Evolutionary conservation across 2,113 vertebrate species (phyloP), one percentile per base, ranked within the genome.

Genomic region (Willisornis vidua): DNA sequence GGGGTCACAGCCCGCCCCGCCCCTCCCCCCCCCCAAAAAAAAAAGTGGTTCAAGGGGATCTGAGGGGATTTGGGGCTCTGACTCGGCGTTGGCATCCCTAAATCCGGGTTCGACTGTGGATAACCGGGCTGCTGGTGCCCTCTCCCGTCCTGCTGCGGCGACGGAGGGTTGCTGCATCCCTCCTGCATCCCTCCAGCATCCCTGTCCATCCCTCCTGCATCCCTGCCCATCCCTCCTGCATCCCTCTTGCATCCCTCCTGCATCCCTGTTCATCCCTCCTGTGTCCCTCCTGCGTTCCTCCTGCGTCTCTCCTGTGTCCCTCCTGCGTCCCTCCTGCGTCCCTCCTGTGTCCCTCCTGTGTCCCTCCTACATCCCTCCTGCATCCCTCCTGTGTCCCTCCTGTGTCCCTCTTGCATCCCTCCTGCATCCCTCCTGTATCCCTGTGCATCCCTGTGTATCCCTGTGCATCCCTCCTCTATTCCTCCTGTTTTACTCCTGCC

Each of bases 101-200:
- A 33, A 35, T 2, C 23, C 4, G 16, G 11, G 0, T 54, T 19
- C 2, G 13, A 7, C 8, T 6, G 67, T 1, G 9, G 39, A 95
- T 89, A 39, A 5, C 7, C 7, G 39, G 73, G 73, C 39, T 72
- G 67, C 61, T 85, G 91, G 66, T 94, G 96, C 96, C 93, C 96
- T 63, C 97, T 97, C 67, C 61, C 29, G 96, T 65, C 31, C 6
- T 19, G 65, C 41, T 4, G 10, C 29, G 6, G 79, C 5, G 63
- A 20, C 41, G 49, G 79, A 31, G 10, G 63, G 20, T 25, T 75
- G 39, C 61, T 24, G 10, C 20, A 14, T 11, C 12, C 26, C 26
- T 83, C 14, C 31, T 22, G 4, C 26, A 39, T 39, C 39, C 39
- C 39, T n/a, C 43, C 43, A 4, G 14, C 8, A 11, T 46, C 65